Conservation (phyloP, 1,140 invertebrate genomes). For the Trigoniulus corallinus region DNA sequence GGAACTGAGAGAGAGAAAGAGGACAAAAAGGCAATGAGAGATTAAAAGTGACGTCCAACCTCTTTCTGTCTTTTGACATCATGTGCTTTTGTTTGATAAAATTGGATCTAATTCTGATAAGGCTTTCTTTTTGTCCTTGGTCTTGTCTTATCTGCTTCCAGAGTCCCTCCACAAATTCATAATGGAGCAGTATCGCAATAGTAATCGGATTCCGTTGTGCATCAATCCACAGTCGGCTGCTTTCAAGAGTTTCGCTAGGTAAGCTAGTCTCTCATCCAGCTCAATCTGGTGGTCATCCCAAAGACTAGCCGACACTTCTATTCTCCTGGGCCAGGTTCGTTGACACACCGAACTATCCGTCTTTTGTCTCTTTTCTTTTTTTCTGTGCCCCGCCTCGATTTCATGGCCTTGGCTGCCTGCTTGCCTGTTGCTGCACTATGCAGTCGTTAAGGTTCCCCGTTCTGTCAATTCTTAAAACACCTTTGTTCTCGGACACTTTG, state of each 20-base stretch:
- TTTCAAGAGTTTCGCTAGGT: slow-evolving; percentile 99
- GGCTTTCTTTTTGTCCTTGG: not conserved
- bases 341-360: not conserved
- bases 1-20: too few species aligned
- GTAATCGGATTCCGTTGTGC: slow-evolving; percentile 82
- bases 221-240: slow-evolving; percentile 98
- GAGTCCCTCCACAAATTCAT: slow-evolving; percentile 98
- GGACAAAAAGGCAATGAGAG: too few species aligned
- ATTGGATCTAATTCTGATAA: too few species aligned
- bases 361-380: not conserved
- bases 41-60: not conserved
- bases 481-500: not conserved
- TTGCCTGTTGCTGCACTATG: not conserved
- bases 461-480: not conserved
- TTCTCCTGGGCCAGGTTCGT: not conserved
- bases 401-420: not conserved
- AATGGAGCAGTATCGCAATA: slow-evolving; percentile 78
- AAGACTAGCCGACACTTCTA: not conserved
- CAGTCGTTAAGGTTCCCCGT: not conserved
- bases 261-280: slow-evolving; percentile 32
- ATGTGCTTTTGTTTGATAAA: slow-evolving; percentile 11
- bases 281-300: not conserved
- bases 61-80: slow-evolving; percentile 11
- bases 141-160: slow-evolving; percentile 31
- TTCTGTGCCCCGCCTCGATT: not conserved